Evolutionary conservation across 2,113 vertebrate genomes (phyloP).

Genomic region (Mus musculus): GRCm39 chr10:108451001-108451500

Average conservation of each 20-base stretch:
- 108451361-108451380: neutral
- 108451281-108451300: neutral
- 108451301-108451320: neutral
- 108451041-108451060: too few relatives aligned
- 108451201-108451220: neutral
- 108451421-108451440: neutral
- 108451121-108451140: constrained; percentile 36
- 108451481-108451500: neutral
- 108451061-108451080: too few relatives aligned
- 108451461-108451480: neutral
- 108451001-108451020: too few relatives aligned
- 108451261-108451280: constrained; percentile 47
- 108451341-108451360: constrained; percentile 37
- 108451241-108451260: constrained; percentile 43
- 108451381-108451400: constrained; percentile 35
- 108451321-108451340: neutral
- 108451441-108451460: neutral
- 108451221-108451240: constrained; percentile 53
- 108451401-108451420: constrained; percentile 31
- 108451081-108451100: too few relatives aligned
- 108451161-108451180: neutral
- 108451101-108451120: too few relatives aligned
- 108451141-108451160: neutral
- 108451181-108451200: constrained; percentile 61
- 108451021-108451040: too few relatives aligned